Base-by-base conservation (phyloP, 2,888 invertebrate genomes). In the Aricia artaxerxes region DNA sequence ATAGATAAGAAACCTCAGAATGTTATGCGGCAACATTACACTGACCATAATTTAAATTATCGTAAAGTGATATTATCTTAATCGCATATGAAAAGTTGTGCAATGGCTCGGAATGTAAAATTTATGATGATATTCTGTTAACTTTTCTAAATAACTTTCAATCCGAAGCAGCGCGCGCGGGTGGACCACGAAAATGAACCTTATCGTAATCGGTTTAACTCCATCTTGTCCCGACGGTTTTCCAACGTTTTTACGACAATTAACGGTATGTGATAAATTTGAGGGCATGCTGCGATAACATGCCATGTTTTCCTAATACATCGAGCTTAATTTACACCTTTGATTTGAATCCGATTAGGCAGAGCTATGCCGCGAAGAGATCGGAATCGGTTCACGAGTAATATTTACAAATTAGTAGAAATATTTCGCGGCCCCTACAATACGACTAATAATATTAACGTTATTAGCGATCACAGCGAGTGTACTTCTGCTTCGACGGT, bases 381-480 rank as follows among this genome's bases (percentile, higher is more conserved):
- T 31, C 31, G 0, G 31, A 69, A 69, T 69, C 69, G 69, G 13
- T 4, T 72, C 77, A 73, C 60, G n/a, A 38, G 24, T 44, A 73
- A 73, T 69, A 72, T 78, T 78, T 73, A 78, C 78, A 57, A 72
- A 72, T 72, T 72, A 78, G 72, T 72, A 38, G 9, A 76, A 79
- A 80, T 80, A 84, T 85, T 85, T 85, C 84, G 81, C 80, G 80
- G 83, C 73, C 84, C 87, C 87, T 85, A 83, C 81, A 82, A 83
- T 82, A 81, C 79, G 80, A 79, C 82, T 81, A 82, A 90, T 90
- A 92, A 90, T 90, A 91, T 87, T 88, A 83, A 85, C 89, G 90
- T 91, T 92, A 92, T 92, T 91, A 93, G 90, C 91, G 89, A 91
- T 91, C 85, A 88, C 85, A 83, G 85, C 86, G 82, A 83, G 82